Conservation (phyloP, 2,113 vertebrate genomes). For the Hippopotamus amphibius region DNA sequence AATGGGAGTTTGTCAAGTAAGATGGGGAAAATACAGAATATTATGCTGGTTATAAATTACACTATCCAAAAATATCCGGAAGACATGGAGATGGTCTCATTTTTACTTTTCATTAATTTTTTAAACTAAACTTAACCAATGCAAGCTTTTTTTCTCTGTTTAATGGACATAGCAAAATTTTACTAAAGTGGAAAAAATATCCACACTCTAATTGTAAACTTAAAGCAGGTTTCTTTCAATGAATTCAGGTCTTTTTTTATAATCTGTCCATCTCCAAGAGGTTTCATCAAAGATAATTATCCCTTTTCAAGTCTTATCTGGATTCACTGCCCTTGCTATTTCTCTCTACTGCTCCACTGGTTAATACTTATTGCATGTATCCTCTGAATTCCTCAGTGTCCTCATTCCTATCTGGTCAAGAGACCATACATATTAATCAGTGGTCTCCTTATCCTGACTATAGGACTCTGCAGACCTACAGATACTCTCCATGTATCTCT, state of each 20-base stretch:
- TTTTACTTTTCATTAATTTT: background rate
- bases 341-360: rapidly evolving
- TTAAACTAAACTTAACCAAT: background rate
- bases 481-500: background rate
- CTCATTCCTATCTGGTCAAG: background rate
- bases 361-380: background rate
- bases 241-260: background rate
- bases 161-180: background rate
- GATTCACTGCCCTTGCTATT: rapidly evolving
- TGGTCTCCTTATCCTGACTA: background rate
- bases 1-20: background rate
- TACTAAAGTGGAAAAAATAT: background rate
- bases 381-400: background rate
- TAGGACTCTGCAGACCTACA: background rate
- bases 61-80: background rate
- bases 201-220: background rate
- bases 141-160: background rate
- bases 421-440: background rate
- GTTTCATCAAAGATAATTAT: background rate
- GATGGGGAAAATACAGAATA: background rate
- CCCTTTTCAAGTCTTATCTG: background rate
- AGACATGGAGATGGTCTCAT: rapidly evolving
- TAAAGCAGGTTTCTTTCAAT: background rate
- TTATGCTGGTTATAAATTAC: background rate
- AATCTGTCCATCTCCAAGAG: background rate